Conservation (phyloP, 2,797 vertebrate species). For the Otus scops region DNA sequence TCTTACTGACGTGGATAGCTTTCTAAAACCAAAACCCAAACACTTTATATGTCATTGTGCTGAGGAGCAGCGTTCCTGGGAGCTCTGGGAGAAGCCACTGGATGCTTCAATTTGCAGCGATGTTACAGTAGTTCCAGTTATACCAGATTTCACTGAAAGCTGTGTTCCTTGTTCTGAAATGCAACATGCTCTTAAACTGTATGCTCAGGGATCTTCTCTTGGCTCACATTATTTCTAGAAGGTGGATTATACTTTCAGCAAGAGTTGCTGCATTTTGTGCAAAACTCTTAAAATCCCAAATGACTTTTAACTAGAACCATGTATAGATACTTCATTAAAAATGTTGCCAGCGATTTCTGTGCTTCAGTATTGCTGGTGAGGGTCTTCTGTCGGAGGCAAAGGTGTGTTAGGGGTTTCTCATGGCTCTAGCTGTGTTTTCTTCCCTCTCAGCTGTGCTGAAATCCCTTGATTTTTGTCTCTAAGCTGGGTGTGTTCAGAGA, state of each 20-base stretch:
- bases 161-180: not conserved
- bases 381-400: not conserved
- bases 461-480: not conserved
- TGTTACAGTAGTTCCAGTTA: not conserved
- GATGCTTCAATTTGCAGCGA: accelerated
- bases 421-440: not conserved
- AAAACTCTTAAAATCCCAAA: not conserved
- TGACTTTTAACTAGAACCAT: not conserved
- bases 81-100: not conserved
- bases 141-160: not conserved
- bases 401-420: too few relatives aligned
- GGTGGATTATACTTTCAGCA: not conserved
- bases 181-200: not conserved
- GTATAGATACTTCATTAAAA: not conserved
- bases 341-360: not conserved
- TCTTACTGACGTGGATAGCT: not conserved
- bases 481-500: not conserved
- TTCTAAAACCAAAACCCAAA: not conserved
- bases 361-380: not conserved
- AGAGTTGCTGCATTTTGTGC: not conserved
- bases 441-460: not conserved
- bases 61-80: not conserved
- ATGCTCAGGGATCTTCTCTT: not conserved
- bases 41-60: accelerated
- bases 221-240: not conserved